Percentiles rank a stretch among this genome's conserved stretches.
These are phyloP conservation scores for Stegophylla sp. DNA, from an alignment of 2,888 invertebrate genomes.

Conservation along the genomic window DNA sequence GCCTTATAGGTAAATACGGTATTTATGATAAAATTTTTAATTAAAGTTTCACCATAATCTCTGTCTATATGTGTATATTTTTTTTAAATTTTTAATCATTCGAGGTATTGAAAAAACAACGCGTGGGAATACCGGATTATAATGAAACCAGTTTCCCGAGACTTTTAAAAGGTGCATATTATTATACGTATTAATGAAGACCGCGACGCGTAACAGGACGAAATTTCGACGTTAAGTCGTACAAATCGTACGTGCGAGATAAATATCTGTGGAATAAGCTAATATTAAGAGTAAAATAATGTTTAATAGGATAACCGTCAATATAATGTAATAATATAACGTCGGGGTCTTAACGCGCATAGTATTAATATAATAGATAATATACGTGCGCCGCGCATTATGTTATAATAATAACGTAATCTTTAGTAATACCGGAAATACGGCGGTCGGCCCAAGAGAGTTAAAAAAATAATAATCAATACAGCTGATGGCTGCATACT, in stretches of 20 bases:
- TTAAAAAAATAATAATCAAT: conserved; percentile 33
- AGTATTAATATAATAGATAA: not conserved
- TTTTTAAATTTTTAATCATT: conserved; percentile 23
- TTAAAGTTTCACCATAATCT: conserved; percentile 6
- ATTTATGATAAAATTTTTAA: conserved; percentile 17
- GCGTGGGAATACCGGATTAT: conserved; percentile 46
- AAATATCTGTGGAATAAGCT: conserved; percentile 29
- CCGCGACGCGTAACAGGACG: not conserved
- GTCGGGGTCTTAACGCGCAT: not conserved
- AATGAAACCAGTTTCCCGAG: conserved; percentile 41
- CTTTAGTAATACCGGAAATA: conserved; percentile 30
- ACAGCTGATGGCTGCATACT: no score
- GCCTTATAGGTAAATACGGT: no score
- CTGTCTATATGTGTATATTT: no score
- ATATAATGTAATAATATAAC: conserved; percentile 1
- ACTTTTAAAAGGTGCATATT: conserved; percentile 24
- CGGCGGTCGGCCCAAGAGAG: not conserved
- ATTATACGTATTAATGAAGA: conserved; percentile 39
- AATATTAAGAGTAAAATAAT: conserved; percentile 37
- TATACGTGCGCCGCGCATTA: not conserved
- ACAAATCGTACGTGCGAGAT: conserved; percentile 41
- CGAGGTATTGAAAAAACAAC: conserved; percentile 10
- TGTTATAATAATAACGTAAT: not conserved
- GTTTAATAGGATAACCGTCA: conserved; percentile 19
- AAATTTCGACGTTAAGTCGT: conserved; percentile 39